These are phyloP conservation scores for Strix uralensis DNA, from an alignment of 2,113 vertebrate genomes.

Conservation along the genomic window DNA sequence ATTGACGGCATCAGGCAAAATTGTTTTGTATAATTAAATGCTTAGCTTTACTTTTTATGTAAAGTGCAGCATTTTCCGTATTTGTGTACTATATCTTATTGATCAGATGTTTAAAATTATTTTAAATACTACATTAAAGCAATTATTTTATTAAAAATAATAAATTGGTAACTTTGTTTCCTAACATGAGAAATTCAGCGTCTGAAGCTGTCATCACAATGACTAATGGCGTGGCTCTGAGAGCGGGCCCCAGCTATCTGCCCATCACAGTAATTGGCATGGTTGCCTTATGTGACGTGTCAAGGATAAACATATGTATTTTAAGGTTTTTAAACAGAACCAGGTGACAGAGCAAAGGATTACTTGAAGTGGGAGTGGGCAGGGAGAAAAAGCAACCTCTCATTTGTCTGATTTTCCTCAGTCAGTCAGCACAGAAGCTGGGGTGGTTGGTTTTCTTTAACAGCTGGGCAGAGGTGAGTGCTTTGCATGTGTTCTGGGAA, in stretches of 20 bases:
- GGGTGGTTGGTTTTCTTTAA: not conserved
- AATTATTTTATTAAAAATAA: conserved; percentile 80
- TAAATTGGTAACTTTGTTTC: conserved; percentile 16
- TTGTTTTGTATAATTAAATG: conserved; percentile 79
- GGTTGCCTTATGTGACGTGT: accelerated
- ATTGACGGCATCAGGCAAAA: conserved; percentile 45
- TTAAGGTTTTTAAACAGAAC: not conserved
- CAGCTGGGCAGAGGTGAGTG: not conserved
- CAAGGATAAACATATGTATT: not conserved
- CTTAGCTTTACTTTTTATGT: conserved; percentile 82
- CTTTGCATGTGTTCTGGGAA: not conserved
- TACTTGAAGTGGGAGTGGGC: not conserved
- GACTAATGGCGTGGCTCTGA: not conserved
- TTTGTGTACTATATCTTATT: conserved; percentile 74
- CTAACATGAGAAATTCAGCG: not conserved
- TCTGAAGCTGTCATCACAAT: not conserved
- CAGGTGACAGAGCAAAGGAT: not conserved
- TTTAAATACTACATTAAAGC: conserved; percentile 80
- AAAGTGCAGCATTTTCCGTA: conserved; percentile 73
- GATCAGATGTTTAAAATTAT: conserved; percentile 77
- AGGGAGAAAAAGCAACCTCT: not conserved
- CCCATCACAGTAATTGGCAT: not conserved
- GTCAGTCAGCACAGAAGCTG: not conserved
- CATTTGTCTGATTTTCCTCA: not conserved
- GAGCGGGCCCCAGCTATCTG: not conserved